A percentile compares a stretch with the other conserved stretches of the same genome.
Evolutionary conservation across 2,888 invertebrate genomes (phyloP).

Genomic region (Drosophila kanekoi): DNA sequence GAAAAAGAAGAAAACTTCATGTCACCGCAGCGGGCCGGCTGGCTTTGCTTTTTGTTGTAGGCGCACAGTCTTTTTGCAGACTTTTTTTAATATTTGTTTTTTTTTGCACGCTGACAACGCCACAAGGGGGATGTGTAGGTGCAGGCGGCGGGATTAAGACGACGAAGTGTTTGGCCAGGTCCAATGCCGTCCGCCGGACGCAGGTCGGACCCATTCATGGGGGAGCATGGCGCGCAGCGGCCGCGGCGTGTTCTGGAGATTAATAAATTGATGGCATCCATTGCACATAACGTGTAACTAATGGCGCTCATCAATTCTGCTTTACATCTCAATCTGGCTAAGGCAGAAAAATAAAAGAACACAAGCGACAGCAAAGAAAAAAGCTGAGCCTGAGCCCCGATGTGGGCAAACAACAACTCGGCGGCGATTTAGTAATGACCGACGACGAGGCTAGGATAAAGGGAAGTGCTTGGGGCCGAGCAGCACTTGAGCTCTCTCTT

Average conservation of each 20-base stretch:
- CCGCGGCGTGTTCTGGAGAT: constrained; percentile 85
- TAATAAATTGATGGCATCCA: constrained; percentile 86
- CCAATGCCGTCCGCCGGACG: background rate
- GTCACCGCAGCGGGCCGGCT: constrained; percentile 69
- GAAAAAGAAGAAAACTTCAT: constrained; percentile 62
- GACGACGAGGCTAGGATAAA: constrained; percentile 50
- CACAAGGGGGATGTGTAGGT: constrained; percentile 17
- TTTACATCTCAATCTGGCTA: constrained; percentile 86
- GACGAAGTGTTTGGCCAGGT: constrained; percentile 59
- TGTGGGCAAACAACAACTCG: constrained; percentile 46
- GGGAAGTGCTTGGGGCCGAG: constrained; percentile 28
- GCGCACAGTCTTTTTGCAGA: constrained; percentile 53
- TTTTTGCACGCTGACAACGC: constrained; percentile 44
- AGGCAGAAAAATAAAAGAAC: constrained; percentile 57
- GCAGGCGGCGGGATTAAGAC: constrained; percentile 69
- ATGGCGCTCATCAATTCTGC: constrained; percentile 86
- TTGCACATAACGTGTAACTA: constrained; percentile 86
- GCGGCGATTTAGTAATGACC: constrained; percentile 65
- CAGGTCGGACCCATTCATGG: constrained; percentile 55
- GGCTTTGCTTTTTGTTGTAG: constrained; percentile 36
- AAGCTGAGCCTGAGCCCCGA: constrained; percentile 19
- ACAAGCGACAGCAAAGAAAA: constrained; percentile 10
- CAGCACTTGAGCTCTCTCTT: constrained; percentile 47
- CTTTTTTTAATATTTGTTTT: constrained; percentile 18
- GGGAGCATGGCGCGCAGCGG: constrained; percentile 43